Base-by-base conservation (phyloP, 2,113 vertebrate species). In the Ammodytes marinus region DNA sequence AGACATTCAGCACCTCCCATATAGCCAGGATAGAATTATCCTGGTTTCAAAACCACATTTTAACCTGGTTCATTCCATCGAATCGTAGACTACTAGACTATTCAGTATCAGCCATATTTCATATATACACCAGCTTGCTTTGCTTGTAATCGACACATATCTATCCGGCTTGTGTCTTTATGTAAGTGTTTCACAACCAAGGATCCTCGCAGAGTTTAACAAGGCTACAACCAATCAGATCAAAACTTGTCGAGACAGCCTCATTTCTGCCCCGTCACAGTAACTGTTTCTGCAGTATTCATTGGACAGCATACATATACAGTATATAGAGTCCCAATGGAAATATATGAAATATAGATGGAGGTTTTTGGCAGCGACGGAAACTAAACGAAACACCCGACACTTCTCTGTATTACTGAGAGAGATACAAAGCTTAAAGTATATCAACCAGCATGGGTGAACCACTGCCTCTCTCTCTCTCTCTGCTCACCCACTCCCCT, bases 381-480 rank as follows among this genome's bases (percentile, higher is more conserved):
- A 77, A 81, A 63, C 57, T 27, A 69, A 55, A 60, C 37, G 2
- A 27, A 27, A 27, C 27, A 27, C 27, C 59, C 43, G 72, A 78
- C 43, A 46, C 40, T 65, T 55, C 60, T 74, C 54, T 69, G 54
- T 4, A 58, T 15, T 39, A 27, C 52, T 73, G 46, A 52, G 68
- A 46, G 27, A 57, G 17, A 63, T 46, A 60, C n/a, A 50, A 59
- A 71, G 46, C 64, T 57, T 53, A 76, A 55, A 66, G n/a, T 67
- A 79, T 6, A 40, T 64, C 49, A 64, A 40, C 74, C 68, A 71
- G 77, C 82, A 68, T 82, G 77, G 79, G 58, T 27, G 61, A 88
- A 54, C 74, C 66, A 57, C 77, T 63, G 69, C 65, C 80, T 27
- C 78, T 66, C 27, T 27, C 78, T 66, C 27, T 27, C 52, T 42